Conservation (phyloP, 2,113 vertebrate genomes). For the Cebidichthys violaceus region DNA sequence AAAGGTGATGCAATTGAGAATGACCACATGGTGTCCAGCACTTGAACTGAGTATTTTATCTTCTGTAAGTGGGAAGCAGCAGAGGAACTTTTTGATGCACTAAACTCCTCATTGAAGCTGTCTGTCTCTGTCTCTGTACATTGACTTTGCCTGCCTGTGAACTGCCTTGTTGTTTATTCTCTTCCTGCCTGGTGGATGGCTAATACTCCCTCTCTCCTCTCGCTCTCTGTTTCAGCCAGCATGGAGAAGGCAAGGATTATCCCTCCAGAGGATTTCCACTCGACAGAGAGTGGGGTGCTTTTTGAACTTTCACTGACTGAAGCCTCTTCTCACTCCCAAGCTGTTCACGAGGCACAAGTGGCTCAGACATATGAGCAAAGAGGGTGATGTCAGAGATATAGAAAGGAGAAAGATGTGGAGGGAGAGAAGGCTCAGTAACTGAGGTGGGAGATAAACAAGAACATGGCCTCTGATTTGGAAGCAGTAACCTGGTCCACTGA, state of each 20-base stretch:
- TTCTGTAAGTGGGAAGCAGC: neutral
- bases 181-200: constrained; percentile 3
- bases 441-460: constrained; percentile 18
- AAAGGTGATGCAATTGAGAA: neutral
- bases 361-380: constrained; percentile 37
- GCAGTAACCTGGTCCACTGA: neutral
- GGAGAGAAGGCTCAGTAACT: neutral
- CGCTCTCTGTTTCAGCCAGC: constrained; percentile 27
- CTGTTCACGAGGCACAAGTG: constrained; percentile 22
- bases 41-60: neutral
- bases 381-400: constrained; percentile 26
- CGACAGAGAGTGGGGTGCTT: constrained; percentile 57
- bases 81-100: neutral
- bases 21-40: neutral
- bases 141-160: constrained; percentile 14
- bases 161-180: constrained; percentile 22
- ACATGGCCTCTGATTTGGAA: neutral
- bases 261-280: constrained; percentile 62
- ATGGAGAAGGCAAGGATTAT: constrained; percentile 51
- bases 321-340: constrained; percentile 26
- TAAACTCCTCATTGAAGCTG: neutral
- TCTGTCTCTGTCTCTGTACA: neutral
- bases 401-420: neutral
- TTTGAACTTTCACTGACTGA: constrained; percentile 56
- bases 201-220: constrained; percentile 1